Conservation (phyloP, 2,113 vertebrate species). For the Piprites chloris region DNA sequence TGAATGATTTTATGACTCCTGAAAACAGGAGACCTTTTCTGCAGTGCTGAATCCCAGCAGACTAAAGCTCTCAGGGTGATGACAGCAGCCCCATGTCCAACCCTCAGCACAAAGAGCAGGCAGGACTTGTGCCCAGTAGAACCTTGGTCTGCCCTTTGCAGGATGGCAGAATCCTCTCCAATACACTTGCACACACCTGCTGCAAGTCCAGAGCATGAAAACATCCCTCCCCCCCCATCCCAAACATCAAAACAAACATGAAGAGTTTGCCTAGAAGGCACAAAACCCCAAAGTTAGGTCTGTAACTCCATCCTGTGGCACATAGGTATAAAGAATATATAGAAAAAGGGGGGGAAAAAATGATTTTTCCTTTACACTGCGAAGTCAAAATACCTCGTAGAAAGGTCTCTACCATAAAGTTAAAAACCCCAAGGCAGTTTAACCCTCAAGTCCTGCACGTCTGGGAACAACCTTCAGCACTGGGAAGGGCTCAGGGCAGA, state of each 20-base stretch:
- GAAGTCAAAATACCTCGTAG: no score
- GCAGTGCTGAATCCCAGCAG: neutral
- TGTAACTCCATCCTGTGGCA: slow-evolving; percentile 73
- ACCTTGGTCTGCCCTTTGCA: neutral
- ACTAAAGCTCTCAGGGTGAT: neutral
- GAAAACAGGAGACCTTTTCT: fast-evolving
- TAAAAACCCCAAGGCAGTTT: no score
- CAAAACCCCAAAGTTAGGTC: slow-evolving; percentile 45
- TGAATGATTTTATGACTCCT: neutral
- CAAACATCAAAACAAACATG: neutral
- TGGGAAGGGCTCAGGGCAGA: fast-evolving
- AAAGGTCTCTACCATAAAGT: no score
- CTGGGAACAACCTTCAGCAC: neutral
- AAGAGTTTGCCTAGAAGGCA: neutral
- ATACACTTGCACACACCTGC: neutral
- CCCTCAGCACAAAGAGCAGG: neutral
- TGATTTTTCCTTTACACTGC: no score
- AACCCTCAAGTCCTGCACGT: neutral
- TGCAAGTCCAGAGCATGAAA: neutral
- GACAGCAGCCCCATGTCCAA: neutral
- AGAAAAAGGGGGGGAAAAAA: no score
- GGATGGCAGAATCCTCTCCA: neutral
- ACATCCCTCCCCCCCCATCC: no score
- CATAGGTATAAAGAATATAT: no score
- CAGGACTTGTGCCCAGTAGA: neutral